Base-by-base conservation (phyloP, 1,140 invertebrate genomes). In the Aphaenogaster floridana region DNA sequence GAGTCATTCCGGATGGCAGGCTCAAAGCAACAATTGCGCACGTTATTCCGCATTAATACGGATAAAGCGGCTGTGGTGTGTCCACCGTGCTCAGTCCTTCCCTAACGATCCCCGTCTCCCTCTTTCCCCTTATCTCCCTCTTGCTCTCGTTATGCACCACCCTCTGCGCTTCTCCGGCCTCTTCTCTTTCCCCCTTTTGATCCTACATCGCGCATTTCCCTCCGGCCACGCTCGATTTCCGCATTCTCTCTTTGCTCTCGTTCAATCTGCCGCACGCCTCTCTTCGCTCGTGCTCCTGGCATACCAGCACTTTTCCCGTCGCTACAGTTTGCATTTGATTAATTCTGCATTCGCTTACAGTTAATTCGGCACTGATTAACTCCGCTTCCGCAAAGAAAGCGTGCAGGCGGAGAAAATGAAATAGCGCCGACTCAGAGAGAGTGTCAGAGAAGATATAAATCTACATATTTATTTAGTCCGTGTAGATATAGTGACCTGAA, bases 1-100 rank as follows among this genome's bases (percentile, higher is more conserved):
- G 13, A 9, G 54, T 7, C 78, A 54, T 69, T 57, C 48, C 48
- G 4, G n/a, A 50, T 63, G 61, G 52, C 68, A 87, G 69, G 86
- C 81, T 92, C 88, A 92, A 93, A 84, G 91, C 90, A 90, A 90
- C 92, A 92, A 93, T 93, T 90, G 90, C 88, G 86, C 88, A 86
- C 86, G 89, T 93, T 93, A 93, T 93, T 88, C 50, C 42, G 34
- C 39, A 68, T 79, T 93, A 92, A 92, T 92, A 89, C 77, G 92
- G 86, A 93, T 90, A 86, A 91, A 93, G 88, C 72, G 87, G 74
- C 85, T 80, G 78, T 81, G 86, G 90, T 89, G 45, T 88, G 68
- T 88, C 66, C 21, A 61, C 9, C 9, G 52, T 9, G 11, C 7
- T 21, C 39, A 42, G 54, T 68, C 36, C 34, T 83, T 78, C 83